phyloP scores from a whole-genome alignment of 2,113 vertebrate genomes.

The Microtus ochrogaster region DNA sequence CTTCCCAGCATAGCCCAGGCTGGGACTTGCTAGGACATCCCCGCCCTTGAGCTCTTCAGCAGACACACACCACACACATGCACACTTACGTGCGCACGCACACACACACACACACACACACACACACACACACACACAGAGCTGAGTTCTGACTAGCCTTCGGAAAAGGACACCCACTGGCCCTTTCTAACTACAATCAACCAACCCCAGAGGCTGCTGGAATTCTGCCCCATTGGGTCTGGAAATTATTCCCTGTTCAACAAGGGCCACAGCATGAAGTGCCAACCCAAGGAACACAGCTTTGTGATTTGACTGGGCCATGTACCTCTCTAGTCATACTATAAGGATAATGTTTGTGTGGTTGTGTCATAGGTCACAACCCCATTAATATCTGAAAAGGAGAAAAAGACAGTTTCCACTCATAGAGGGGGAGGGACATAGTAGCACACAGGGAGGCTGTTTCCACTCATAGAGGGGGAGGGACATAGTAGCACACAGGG shows the following conservation, averaged over 20 bases:
- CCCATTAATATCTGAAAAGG: background rate
- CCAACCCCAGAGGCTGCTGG: background rate
- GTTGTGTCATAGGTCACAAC: no score
- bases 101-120: no score
- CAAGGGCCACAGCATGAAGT: background rate
- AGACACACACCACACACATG: background rate
- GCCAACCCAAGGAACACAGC: background rate
- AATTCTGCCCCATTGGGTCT: background rate
- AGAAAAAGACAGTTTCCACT: background rate
- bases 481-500: no score
- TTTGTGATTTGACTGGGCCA: background rate
- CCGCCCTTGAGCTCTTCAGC: background rate
- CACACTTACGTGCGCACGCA: no score
- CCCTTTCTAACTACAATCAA: background rate
- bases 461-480: background rate
- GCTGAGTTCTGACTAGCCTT: background rate
- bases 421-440: background rate
- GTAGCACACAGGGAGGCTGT: no score
- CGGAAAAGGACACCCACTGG: background rate
- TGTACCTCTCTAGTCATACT: background rate
- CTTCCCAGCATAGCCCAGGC: constrained; percentile 75
- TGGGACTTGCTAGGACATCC: background rate
- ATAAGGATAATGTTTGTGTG: background rate
- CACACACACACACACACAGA: no score
- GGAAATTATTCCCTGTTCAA: background rate